Conservation (phyloP, 2,888 invertebrate genomes). For the Orchesellides sinensis region DNA sequence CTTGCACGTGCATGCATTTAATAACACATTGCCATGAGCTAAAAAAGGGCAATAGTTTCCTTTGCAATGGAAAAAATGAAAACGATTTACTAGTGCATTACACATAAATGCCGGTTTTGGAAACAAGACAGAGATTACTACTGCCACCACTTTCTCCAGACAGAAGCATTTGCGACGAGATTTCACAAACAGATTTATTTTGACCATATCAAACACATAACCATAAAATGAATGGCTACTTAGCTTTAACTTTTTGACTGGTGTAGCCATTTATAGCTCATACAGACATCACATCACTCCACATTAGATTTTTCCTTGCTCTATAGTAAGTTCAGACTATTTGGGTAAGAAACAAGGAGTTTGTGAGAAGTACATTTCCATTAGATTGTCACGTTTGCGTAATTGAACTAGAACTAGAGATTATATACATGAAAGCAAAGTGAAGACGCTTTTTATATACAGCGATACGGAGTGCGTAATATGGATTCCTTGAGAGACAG, state of each 20-base stretch:
- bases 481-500: not conserved
- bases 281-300: conserved; percentile 18
- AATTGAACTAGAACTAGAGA: conserved; percentile 35
- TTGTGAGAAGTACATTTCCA: not conserved
- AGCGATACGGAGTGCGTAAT: not conserved
- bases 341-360: not conserved
- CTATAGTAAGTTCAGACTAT: not conserved
- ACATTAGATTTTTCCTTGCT: conserved; percentile 8
- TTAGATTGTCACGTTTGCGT: conserved; percentile 26
- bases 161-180: not conserved
- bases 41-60: not conserved
- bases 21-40: not conserved
- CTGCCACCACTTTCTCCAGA: not conserved
- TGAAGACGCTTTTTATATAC: conserved; percentile 1
- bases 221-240: conserved; percentile 42
- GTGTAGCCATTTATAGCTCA: not conserved
- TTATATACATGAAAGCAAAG: not conserved
- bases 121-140: not conserved
- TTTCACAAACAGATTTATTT: conserved; percentile 29
- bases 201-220: conserved; percentile 28
- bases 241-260: conserved; percentile 25
- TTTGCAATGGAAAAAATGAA: conserved; percentile 1
- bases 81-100: not conserved
- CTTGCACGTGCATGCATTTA: not conserved
- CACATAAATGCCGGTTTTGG: not conserved